Evolutionary conservation across 2,113 vertebrate genomes (phyloP).

Genomic region (Cervus canadensis): DNA sequence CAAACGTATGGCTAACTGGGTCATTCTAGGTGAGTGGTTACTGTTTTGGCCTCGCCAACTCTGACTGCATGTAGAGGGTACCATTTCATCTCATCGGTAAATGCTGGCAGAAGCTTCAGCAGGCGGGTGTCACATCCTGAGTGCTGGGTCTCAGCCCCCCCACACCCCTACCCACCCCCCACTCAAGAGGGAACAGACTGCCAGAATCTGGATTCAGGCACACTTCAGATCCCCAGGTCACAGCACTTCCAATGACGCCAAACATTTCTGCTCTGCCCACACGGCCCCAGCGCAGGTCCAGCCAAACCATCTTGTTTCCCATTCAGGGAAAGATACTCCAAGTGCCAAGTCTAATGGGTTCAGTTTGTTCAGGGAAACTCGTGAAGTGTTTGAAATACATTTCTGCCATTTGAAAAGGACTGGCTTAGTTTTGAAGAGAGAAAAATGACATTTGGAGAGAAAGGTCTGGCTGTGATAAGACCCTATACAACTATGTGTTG

Average conservation of each 20-base stretch:
- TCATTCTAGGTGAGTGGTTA: neutral
- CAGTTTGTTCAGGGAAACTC: neutral
- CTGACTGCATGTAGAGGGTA: neutral
- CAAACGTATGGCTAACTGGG: neutral
- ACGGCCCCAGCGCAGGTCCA: accelerated
- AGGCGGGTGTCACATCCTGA: neutral
- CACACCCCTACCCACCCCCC: neutral
- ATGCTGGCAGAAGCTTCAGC: neutral
- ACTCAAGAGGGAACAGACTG: neutral
- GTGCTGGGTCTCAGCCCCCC: neutral
- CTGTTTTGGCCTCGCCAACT: neutral
- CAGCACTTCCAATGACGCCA: neutral
- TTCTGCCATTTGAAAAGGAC: neutral
- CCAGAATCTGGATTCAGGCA: neutral
- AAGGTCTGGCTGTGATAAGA: neutral
- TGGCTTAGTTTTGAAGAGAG: neutral
- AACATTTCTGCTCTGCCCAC: neutral
- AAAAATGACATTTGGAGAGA: neutral
- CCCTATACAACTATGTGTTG: neutral
- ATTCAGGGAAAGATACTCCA: neutral
- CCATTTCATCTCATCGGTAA: neutral
- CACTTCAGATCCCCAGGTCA: neutral
- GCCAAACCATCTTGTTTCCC: neutral
- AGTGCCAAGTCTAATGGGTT: neutral
- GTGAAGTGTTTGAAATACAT: neutral